Conservation (phyloP, 2,797 vertebrate species). For the Enteromius paludinosus region DNA sequence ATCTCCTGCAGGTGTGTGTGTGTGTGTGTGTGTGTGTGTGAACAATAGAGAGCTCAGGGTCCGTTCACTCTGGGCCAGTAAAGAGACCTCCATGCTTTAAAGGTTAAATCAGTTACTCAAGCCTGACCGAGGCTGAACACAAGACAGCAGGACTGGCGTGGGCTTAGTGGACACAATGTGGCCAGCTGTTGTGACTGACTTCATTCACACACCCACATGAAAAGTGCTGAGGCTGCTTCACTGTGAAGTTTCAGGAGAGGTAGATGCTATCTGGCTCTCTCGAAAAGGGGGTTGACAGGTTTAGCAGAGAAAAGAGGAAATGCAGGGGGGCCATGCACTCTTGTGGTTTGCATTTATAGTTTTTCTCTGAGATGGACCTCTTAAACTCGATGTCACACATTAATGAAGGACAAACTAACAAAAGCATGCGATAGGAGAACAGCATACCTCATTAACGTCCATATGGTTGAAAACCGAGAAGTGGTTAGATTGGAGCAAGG, state of each 20-base stretch:
- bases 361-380: background rate
- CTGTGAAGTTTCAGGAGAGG: slow-evolving; percentile 14
- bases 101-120: slow-evolving; percentile 84
- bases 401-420: background rate
- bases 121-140: slow-evolving; percentile 84
- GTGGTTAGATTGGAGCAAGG: background rate
- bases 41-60: slow-evolving; percentile 72
- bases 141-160: slow-evolving; percentile 70
- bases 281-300: slow-evolving; percentile 36
- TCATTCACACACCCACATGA: slow-evolving; percentile 31
- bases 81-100: slow-evolving; percentile 76
- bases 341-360: slow-evolving; percentile 10
- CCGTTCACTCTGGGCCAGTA: slow-evolving; percentile 63
- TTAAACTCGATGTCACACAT: background rate
- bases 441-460: background rate
- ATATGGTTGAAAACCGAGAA: slow-evolving; percentile 4
- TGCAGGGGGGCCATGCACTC: background rate
- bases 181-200: slow-evolving; percentile 40
- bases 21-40: slow-evolving; percentile 46
- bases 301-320: slow-evolving; percentile 28
- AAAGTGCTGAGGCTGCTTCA: slow-evolving; percentile 50
- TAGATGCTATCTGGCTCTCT: slow-evolving; percentile 19
- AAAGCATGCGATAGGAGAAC: background rate
- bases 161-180: slow-evolving; percentile 32
- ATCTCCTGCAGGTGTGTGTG: slow-evolving; percentile 27